Evolutionary conservation across 2,888 invertebrate genomes (phyloP).

Genomic region (Chelonus formosanus): DNA sequence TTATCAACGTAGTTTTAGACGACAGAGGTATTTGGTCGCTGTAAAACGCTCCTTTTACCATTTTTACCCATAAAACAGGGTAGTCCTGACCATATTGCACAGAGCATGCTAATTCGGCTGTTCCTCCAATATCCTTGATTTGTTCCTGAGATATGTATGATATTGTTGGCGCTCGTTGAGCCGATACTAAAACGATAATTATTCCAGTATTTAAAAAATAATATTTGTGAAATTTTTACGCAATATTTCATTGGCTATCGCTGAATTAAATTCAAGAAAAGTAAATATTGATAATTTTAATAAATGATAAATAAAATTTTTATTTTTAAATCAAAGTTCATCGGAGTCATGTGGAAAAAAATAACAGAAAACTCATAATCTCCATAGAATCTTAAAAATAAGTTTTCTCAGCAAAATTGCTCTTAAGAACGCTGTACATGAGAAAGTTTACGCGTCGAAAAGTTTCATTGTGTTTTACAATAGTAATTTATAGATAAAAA

Average conservation of each 20-base stretch:
- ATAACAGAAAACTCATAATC: no score
- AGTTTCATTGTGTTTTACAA: neutral
- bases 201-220: neutral
- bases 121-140: constrained; percentile 89
- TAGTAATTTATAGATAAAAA: neutral
- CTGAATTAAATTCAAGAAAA: no score
- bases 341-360: no score
- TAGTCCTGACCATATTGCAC: constrained; percentile 90
- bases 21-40: constrained; percentile 83
- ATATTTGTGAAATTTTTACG: no score
- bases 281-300: no score
- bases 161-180: constrained; percentile 86
- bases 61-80: constrained; percentile 84
- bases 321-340: no score
- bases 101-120: constrained; percentile 87
- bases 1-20: constrained; percentile 82
- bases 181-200: constrained; percentile 64
- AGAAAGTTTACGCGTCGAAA: no score
- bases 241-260: no score
- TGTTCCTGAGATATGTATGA: constrained; percentile 92
- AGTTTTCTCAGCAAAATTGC: no score
- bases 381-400: no score
- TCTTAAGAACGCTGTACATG: no score
- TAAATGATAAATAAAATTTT: no score
- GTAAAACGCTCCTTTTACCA: constrained; percentile 66